phyloP scores from a whole-genome alignment of 2,797 vertebrate genomes.

The Protonibea diacanthus region DNA sequence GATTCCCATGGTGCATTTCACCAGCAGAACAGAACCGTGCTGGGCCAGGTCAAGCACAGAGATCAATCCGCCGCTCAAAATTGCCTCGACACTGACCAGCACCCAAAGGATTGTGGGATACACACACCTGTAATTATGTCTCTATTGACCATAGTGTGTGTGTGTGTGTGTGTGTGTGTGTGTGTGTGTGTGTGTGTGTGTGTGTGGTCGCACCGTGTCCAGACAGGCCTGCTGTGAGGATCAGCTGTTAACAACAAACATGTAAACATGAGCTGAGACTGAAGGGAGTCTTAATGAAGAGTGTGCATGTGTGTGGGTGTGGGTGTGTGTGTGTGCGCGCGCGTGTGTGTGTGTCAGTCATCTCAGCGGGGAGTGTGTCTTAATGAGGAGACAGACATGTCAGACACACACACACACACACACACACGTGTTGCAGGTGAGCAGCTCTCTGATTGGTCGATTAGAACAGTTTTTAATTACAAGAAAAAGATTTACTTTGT shows the following conservation, averaged over 20 bases:
- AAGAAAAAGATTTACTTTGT: no score
- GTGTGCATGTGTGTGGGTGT: conserved; percentile 30
- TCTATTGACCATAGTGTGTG: conserved; percentile 40
- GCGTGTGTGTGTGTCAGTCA: conserved; percentile 20
- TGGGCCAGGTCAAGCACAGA: no score
- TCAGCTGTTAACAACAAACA: conserved; percentile 30
- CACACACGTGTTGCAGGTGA: neutral
- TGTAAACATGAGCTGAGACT: conserved; percentile 2
- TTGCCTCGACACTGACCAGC: neutral
- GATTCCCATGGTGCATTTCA: no score
- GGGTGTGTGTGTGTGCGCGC: conserved; percentile 37
- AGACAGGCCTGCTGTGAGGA: conserved; percentile 44
- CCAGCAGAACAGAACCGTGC: no score
- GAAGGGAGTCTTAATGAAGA: conserved; percentile 25
- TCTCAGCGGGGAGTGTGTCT: conserved; percentile 15
- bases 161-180: conserved; percentile 11
- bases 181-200: conserved; percentile 2
- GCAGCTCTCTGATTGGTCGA: no score
- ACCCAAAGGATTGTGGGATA: conserved; percentile 42
- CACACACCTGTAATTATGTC: conserved; percentile 64
- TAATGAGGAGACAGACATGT: conserved; percentile 34
- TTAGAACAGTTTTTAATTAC: no score
- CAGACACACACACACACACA: conserved; percentile 36
- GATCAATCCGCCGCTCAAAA: no score
- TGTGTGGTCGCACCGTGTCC: conserved; percentile 19